Conservation (phyloP, 2,888 invertebrate species). For the Melanostoma scalare region DNA sequence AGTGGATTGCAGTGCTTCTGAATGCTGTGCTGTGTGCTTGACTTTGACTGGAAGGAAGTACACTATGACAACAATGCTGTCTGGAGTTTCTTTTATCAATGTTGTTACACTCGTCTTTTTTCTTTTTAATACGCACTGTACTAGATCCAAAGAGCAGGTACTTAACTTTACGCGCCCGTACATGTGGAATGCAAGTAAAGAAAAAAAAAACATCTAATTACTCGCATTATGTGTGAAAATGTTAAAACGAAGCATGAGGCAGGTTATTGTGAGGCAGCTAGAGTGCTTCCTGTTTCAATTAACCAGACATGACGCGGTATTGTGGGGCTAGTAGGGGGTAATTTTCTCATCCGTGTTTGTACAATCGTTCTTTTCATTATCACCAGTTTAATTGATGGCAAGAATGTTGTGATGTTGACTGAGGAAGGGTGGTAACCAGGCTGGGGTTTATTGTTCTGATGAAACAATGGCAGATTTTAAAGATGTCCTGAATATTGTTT, state of each 20-base stretch:
- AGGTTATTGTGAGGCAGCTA: conserved; percentile 53
- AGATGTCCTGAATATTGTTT: too few relatives aligned
- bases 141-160: conserved; percentile 32
- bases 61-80: conserved; percentile 63
- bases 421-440: background rate
- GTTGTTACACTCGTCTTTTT: conserved; percentile 9
- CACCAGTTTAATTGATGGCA: conserved; percentile 37
- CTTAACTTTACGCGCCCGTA: conserved; percentile 55
- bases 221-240: conserved; percentile 71
- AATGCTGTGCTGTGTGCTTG: conserved; percentile 69
- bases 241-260: conserved; percentile 44
- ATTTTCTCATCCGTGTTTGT: conserved; percentile 66
- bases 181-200: conserved; percentile 6
- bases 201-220: conserved; percentile 65
- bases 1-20: conserved; percentile 57
- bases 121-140: conserved; percentile 36
- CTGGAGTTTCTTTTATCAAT: conserved; percentile 54
- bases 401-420: background rate
- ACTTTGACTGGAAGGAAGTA: conserved; percentile 68
- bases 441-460: background rate
- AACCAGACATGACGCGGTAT: conserved; percentile 32
- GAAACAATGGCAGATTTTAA: too few relatives aligned
- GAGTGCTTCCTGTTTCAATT: conserved; percentile 72
- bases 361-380: conserved; percentile 62
- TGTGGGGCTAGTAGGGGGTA: conserved; percentile 42